Percentiles rank a stretch among this genome's conserved stretches.
Evolutionary conservation across 2,888 invertebrate genomes (phyloP).

Genomic region (Junonia oenone): DNA sequence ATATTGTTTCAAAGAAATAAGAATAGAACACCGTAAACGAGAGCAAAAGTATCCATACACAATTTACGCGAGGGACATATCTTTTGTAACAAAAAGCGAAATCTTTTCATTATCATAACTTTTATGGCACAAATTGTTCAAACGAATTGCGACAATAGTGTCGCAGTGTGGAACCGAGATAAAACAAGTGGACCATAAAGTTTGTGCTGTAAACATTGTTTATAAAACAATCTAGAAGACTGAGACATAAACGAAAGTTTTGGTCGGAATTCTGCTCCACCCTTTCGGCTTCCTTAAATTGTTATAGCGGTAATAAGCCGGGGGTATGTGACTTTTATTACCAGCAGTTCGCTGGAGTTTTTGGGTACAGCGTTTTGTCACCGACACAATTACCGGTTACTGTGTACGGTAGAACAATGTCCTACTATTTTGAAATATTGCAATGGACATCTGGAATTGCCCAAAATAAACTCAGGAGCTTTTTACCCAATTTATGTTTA

Average conservation of each 20-base stretch:
- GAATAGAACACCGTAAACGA: constrained; percentile 45
- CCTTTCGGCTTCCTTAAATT: constrained; percentile 77
- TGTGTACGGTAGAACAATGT: constrained; percentile 48
- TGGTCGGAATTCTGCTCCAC: constrained; percentile 65
- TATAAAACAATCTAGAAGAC: constrained; percentile 71
- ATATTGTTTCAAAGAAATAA: constrained; percentile 27
- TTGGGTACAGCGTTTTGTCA: constrained; percentile 63
- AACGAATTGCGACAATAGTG: constrained; percentile 61
- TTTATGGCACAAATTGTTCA: constrained; percentile 46
- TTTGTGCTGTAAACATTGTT: constrained; percentile 74
- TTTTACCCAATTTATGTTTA: constrained; percentile 13
- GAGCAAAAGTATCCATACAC: constrained; percentile 48
- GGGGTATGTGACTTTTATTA: constrained; percentile 74
- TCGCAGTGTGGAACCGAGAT: constrained; percentile 54
- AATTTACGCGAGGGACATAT: constrained; percentile 26
- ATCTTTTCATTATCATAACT: constrained; percentile 43
- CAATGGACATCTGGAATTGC: constrained; percentile 32
- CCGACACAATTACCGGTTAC: constrained; percentile 56
- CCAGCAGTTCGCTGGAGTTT: constrained; percentile 59
- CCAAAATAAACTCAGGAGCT: constrained; percentile 24
- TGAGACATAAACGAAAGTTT: constrained; percentile 70
- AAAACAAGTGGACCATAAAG: constrained; percentile 72
- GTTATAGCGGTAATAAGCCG: constrained; percentile 74
- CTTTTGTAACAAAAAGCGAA: constrained; percentile 48
- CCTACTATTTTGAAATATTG: constrained; percentile 49